phyloP scores from a whole-genome alignment of 1,140 invertebrate genomes.

The Magallana ariakensis region DNA sequence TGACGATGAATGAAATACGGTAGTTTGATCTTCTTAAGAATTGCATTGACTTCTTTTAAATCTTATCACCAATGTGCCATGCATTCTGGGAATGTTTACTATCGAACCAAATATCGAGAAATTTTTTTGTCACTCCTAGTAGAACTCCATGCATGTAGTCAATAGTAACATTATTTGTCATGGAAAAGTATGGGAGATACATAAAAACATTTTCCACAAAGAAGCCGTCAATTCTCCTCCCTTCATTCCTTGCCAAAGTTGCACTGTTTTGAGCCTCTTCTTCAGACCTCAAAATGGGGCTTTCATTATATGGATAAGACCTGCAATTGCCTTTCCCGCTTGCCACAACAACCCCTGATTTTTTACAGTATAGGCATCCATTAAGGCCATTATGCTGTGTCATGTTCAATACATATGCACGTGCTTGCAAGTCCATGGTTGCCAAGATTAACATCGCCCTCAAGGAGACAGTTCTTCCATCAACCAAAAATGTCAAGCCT shows the following conservation, averaged over 20 bases:
- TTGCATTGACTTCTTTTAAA: conserved; percentile 2
- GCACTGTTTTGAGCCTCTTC: not conserved
- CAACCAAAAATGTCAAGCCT: too few relatives aligned
- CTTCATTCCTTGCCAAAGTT: not conserved
- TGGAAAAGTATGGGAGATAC: conserved; percentile 33
- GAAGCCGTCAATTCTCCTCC: not conserved
- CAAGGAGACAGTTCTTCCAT: too few relatives aligned
- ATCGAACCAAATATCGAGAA: conserved; percentile 28
- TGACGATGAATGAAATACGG: conserved; percentile 39
- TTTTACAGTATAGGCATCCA: conserved; percentile 40
- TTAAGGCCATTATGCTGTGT: conserved; percentile 37
- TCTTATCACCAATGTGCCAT: conserved; percentile 25
- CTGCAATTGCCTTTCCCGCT: conserved; percentile 32
- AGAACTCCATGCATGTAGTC: conserved; percentile 35
- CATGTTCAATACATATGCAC: conserved; percentile 46
- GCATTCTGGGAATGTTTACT: not conserved
- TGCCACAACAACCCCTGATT: conserved; percentile 28
- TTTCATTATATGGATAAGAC: not conserved
- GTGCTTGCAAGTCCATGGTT: conserved; percentile 49
- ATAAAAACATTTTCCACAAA: conserved; percentile 33
- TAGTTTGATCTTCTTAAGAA: conserved; percentile 25
- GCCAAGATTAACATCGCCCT: conserved; percentile 9
- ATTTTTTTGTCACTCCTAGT: conserved; percentile 33
- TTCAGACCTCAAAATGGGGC: not conserved
- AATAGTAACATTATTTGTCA: conserved; percentile 34